Percentiles rank a stretch among this genome's conserved stretches.
phyloP scores from a whole-genome alignment of 2,888 invertebrate genomes.

The Pollenia labialis region DNA sequence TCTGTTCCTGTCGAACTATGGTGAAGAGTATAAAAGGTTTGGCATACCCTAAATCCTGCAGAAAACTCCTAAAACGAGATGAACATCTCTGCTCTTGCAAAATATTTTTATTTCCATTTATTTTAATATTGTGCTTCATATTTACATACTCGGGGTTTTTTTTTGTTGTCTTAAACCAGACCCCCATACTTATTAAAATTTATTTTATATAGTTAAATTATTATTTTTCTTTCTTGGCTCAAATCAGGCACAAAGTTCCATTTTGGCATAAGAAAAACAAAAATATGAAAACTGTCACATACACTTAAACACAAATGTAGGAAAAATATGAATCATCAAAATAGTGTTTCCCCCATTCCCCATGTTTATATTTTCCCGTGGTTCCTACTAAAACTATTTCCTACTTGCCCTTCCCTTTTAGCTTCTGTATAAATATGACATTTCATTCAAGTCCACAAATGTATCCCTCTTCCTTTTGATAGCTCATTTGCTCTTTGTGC shows the following conservation, averaged over 20 bases:
- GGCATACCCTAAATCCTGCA: too few species aligned
- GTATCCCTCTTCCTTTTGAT: slow-evolving; percentile 6
- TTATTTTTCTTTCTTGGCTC: slow-evolving; percentile 26
- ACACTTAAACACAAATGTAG: slow-evolving; percentile 12
- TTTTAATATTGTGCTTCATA: neutral
- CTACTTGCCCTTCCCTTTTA: neutral
- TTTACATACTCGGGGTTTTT: neutral
- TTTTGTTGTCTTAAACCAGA: slow-evolving; percentile 60
- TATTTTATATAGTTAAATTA: slow-evolving; percentile 29
- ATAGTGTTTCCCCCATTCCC: slow-evolving; percentile 46
- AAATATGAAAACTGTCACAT: neutral
- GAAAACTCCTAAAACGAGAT: too few species aligned
- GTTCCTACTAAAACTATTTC: slow-evolving; percentile 41
- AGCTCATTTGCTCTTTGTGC: slow-evolving; percentile 20
- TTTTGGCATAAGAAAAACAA: slow-evolving; percentile 23
- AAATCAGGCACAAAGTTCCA: slow-evolving; percentile 36
- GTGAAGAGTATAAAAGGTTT: too few species aligned
- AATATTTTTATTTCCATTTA: slow-evolving; percentile 12
- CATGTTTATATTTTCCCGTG: slow-evolving; percentile 23
- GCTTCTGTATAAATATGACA: slow-evolving; percentile 35
- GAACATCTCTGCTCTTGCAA: neutral
- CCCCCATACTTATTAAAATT: slow-evolving; percentile 60
- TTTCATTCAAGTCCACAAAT: slow-evolving; percentile 36
- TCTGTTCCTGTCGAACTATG: too few species aligned
- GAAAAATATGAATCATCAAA: slow-evolving; percentile 70